phyloP scores from a whole-genome alignment of 2,888 invertebrate species.

The Frankliniella fusca region DNA sequence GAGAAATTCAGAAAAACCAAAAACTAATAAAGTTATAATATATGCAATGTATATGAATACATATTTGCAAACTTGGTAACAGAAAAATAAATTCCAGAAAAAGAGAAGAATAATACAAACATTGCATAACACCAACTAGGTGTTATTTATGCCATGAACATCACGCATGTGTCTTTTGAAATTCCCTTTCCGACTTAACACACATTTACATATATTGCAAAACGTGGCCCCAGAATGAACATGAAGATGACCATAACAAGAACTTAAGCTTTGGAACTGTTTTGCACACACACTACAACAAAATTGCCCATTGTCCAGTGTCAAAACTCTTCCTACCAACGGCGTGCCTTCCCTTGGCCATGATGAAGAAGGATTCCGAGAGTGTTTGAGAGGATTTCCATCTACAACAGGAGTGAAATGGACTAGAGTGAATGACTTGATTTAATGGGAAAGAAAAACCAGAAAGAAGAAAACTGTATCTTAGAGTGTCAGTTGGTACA shows the following conservation, averaged over 20 bases:
- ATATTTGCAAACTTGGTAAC: no score
- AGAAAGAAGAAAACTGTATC: no score
- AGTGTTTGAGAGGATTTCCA: neutral
- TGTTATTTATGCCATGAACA: neutral
- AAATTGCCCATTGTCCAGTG: neutral
- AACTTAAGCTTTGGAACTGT: neutral
- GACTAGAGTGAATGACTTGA: neutral
- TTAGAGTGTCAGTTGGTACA: no score
- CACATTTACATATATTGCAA: neutral
- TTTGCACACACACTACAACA: neutral
- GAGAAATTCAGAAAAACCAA: neutral
- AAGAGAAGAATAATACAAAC: no score
- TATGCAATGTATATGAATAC: no score
- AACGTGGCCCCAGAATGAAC: neutral
- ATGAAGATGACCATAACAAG: neutral
- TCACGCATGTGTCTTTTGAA: neutral
- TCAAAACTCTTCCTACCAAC: neutral
- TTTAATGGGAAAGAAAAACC: no score
- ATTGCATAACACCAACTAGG: no score
- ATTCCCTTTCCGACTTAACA: neutral
- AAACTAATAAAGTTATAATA: no score
- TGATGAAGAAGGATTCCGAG: neutral
- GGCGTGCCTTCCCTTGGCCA: neutral
- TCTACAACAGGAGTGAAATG: constrained; percentile 5
- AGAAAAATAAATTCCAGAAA: no score